phyloP scores from a whole-genome alignment of 2,113 vertebrate species.

The Catagonus wagneri region DNA sequence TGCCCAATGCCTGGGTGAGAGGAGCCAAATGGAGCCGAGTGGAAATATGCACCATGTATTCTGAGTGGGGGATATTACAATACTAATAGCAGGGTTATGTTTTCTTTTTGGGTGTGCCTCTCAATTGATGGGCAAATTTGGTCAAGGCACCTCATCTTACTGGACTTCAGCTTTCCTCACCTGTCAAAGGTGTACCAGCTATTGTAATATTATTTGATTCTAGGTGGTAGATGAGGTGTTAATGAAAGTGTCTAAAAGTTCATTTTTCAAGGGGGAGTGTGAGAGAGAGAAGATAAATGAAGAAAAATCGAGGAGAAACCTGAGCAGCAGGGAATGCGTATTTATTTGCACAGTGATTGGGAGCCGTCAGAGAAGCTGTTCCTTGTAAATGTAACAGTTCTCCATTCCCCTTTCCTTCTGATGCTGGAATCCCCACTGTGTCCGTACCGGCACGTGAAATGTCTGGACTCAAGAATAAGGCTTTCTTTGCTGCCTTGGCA shows the following conservation, averaged over 20 bases:
- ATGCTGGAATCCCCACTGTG: not conserved
- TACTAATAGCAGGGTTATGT: not conserved
- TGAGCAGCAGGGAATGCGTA: not conserved
- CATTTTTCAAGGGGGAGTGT: not conserved
- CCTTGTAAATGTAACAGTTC: accelerated
- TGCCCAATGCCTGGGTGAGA: not conserved
- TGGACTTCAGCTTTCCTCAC: not conserved
- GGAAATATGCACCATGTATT: not conserved
- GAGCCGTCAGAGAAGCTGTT: not conserved
- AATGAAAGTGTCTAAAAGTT: not conserved
- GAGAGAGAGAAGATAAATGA: not conserved
- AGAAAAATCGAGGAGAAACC: not conserved
- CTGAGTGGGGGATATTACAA: not conserved
- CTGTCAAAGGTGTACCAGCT: not conserved
- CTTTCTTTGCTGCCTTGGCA: not conserved
- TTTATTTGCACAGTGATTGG: not conserved
- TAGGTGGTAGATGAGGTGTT: not conserved
- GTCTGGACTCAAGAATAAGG: not conserved
- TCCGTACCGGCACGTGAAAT: accelerated
- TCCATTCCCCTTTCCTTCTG: not conserved
- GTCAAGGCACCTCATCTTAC: not conserved
- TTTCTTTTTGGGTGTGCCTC: not conserved
- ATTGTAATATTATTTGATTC: slow-evolving; percentile 1
- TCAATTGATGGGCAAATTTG: not conserved
- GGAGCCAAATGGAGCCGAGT: not conserved